Evolutionary conservation across 2,888 invertebrate species (phyloP), one percentile per base, ranked within the genome.

Genomic region (Axea sp.): DNA sequence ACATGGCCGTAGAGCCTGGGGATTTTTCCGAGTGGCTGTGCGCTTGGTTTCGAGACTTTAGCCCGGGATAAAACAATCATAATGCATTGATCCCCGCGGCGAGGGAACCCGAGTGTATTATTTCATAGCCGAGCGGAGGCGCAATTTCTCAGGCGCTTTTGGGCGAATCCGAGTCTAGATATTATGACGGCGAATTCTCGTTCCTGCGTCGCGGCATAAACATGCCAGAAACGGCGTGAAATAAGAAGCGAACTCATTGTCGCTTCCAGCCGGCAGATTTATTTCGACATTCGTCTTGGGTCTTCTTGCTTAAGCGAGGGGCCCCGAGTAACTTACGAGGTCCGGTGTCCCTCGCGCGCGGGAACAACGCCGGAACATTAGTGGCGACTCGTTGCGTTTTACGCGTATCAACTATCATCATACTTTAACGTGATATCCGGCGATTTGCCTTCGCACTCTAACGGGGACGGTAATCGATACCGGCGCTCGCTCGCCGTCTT

Each of bases 351-450:
- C 33, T 2, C 19, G 43, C 55, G 31, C 69, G 59, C 59, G 59
- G 51, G 60, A 55, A 37, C 64, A 45, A 55, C 72, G 41, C 62
- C 75, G 78, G 77, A 77, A 79, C 81, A 83, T 84, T 83, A 83
- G 81, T 77, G 77, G 76, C 76, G 77, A 78, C 77, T 81, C 82
- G 81, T 83, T 81, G 80, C 78, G 80, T 81, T 82, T 81, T 80
- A 79, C 80, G 78, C 80, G 80, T 82, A 80, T 80, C 82, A 79
- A 82, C 83, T 82, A 84, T 84, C 84, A 84, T 85, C 84, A 83
- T 85, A 84, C 83, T 83, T 84, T 80, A 85, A 80, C 81, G 84
- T 84, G 84, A 85, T 84, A 84, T 81, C 83, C 79, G 80, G 80
- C 81, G 80, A 84, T 84, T 84, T 84, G 82, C 80, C 74, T 74